A percentile compares a stretch with the other conserved stretches of the same genome.
phyloP scores from a whole-genome alignment of 2,797 vertebrate genomes.

The Choloepus didactylus region DNA sequence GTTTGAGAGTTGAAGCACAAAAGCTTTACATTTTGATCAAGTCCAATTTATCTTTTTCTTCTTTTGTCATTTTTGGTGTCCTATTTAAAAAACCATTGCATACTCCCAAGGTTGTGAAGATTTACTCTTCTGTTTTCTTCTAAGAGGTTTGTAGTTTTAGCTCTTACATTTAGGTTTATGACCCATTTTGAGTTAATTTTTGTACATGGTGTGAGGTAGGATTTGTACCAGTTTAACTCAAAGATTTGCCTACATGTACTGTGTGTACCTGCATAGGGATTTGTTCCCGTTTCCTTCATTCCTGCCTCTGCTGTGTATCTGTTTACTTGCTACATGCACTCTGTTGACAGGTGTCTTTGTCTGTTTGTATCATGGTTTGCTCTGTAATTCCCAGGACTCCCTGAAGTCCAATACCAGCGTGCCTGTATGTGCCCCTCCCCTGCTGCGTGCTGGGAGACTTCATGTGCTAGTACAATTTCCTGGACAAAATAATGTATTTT shows the following conservation, averaged over 20 bases:
- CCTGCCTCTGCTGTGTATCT: neutral
- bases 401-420: neutral
- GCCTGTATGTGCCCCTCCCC: neutral
- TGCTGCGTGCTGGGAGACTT: neutral
- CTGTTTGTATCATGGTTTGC: neutral
- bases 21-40: slow-evolving; percentile 12
- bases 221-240: neutral
- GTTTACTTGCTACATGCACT: neutral
- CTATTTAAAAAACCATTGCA: neutral
- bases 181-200: slow-evolving; percentile 13
- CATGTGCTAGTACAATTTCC: neutral
- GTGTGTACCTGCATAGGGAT: neutral
- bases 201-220: neutral
- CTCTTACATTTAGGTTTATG: neutral
- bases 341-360: neutral
- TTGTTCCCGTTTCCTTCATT: neutral
- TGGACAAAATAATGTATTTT: slow-evolving; percentile 13
- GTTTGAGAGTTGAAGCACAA: neutral
- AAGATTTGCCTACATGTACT: neutral
- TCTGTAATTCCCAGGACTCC: neutral
- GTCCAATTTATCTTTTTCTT: neutral
- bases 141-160: neutral
- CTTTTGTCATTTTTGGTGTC: neutral
- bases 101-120: neutral
- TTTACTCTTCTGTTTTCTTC: neutral